These are phyloP conservation scores for Megastigmus dorsalis DNA, from an alignment of 2,888 invertebrate species.

Conservation along the genomic window DNA sequence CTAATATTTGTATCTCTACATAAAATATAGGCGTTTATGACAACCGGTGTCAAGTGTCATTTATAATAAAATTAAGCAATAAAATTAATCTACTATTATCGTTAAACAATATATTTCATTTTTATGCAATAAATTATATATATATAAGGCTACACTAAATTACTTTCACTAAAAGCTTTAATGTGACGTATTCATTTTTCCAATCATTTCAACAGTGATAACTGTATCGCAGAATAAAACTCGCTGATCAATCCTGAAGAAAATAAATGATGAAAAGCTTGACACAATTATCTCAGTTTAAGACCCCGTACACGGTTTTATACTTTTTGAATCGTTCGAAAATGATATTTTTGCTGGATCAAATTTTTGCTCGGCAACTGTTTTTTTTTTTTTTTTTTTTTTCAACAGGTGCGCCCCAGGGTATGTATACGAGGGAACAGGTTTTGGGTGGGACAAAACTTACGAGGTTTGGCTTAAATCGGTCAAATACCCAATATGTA, in stretches of 20 bases:
- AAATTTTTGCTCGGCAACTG: slow-evolving; percentile 23
- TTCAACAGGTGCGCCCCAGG: slow-evolving; percentile 10
- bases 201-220: too few species aligned
- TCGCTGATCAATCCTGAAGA: slow-evolving; percentile 10
- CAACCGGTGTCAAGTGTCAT: too few species aligned
- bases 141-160: too few species aligned
- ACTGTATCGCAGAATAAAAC: too few species aligned
- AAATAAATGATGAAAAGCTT: slow-evolving; percentile 15
- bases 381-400: background rate
- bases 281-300: slow-evolving; percentile 39
- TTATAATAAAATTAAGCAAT: too few species aligned
- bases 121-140: too few species aligned
- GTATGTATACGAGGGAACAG: slow-evolving; percentile 18
- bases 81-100: too few species aligned
- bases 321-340: slow-evolving; percentile 26
- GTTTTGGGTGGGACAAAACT: slow-evolving; percentile 7
- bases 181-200: too few species aligned
- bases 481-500: slow-evolving; percentile 24
- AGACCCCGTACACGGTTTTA: slow-evolving; percentile 29
- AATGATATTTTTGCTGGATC: slow-evolving; percentile 36
- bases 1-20: too few species aligned
- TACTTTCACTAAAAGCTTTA: too few species aligned
- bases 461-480: slow-evolving; percentile 20
- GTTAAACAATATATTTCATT: too few species aligned
- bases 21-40: too few species aligned